Evolutionary conservation across 2,113 vertebrate species (phyloP).

Genomic region (Nothoprocta perdicaria): DNA sequence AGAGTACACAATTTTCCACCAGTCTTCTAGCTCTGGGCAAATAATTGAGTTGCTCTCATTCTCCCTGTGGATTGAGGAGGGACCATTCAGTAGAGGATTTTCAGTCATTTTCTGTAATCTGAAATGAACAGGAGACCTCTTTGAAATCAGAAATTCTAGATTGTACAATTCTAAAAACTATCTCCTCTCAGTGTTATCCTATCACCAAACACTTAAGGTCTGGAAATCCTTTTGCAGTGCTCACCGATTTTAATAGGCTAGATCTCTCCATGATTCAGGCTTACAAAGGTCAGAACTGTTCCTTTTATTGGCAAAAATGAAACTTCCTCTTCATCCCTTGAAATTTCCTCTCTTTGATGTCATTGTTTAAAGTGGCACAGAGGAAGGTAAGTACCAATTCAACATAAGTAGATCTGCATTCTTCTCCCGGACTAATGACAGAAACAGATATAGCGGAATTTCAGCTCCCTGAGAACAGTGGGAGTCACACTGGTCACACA

Average conservation of each 20-base stretch:
- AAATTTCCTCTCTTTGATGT: not conserved
- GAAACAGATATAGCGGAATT: not conserved
- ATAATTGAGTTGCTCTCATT: not conserved
- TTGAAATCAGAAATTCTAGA: not conserved
- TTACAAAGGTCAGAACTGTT: not conserved
- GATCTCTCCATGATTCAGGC: not conserved
- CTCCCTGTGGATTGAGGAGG: slow-evolving; percentile 40
- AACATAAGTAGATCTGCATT: not conserved
- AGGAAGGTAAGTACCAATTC: not conserved
- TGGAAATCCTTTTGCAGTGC: not conserved
- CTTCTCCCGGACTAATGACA: not conserved
- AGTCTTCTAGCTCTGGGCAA: not conserved
- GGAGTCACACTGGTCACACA: fast-evolving
- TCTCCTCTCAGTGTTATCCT: not conserved
- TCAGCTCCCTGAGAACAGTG: not conserved
- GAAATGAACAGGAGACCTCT: not conserved
- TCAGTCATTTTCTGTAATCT: slow-evolving; percentile 33
- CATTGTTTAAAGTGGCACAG: slow-evolving; percentile 5
- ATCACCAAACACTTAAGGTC: not conserved
- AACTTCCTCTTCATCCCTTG: not conserved
- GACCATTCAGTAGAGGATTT: not conserved
- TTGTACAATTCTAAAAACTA: not conserved
- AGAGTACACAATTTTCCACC: slow-evolving; percentile 77
- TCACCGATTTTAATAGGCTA: not conserved
- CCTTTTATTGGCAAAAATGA: not conserved